Percentiles rank a stretch among this genome's conserved stretches.
Evolutionary conservation across 2,797 vertebrate genomes (phyloP).

Genomic region (Megaceryle alcyon): DNA sequence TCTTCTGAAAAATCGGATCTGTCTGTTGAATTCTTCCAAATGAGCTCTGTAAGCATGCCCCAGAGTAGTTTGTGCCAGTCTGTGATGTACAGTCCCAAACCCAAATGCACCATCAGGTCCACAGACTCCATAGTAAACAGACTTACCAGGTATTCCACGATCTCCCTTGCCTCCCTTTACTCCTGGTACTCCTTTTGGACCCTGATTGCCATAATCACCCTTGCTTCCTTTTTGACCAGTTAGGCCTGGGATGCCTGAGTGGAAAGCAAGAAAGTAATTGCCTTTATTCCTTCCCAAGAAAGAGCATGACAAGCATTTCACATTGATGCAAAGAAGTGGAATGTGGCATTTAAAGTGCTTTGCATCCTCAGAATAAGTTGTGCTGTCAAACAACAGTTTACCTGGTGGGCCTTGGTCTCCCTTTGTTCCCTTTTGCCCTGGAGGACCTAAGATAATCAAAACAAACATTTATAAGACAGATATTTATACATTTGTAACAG

Average conservation of each 20-base stretch:
- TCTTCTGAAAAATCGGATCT: background rate
- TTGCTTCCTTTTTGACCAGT: slow-evolving; percentile 35
- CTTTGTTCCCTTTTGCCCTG: slow-evolving; percentile 73
- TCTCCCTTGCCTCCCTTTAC: slow-evolving; percentile 58
- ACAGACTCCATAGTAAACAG: background rate
- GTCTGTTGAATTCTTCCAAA: background rate
- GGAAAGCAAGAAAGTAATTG: background rate
- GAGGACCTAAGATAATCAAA: slow-evolving; percentile 66
- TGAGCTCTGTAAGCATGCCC: background rate
- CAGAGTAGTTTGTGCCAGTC: background rate
- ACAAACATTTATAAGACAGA: background rate
- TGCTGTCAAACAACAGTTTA: slow-evolving; percentile 32
- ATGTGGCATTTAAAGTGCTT: background rate
- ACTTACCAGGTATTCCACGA: background rate
- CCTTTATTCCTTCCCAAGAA: background rate
- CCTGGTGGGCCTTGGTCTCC: slow-evolving; percentile 67
- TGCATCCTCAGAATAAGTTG: background rate
- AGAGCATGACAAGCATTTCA: background rate
- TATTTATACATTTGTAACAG: slow-evolving; percentile 53
- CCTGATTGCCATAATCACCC: background rate
- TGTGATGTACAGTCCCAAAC: background rate
- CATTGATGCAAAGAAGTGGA: background rate
- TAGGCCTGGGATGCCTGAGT: background rate
- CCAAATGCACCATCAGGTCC: background rate
- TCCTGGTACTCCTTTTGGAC: slow-evolving; percentile 52